Percentiles rank a stretch among this genome's conserved stretches.
Evolutionary conservation across 1,140 invertebrate species (phyloP).

Genomic region (Lerema accius): DNA sequence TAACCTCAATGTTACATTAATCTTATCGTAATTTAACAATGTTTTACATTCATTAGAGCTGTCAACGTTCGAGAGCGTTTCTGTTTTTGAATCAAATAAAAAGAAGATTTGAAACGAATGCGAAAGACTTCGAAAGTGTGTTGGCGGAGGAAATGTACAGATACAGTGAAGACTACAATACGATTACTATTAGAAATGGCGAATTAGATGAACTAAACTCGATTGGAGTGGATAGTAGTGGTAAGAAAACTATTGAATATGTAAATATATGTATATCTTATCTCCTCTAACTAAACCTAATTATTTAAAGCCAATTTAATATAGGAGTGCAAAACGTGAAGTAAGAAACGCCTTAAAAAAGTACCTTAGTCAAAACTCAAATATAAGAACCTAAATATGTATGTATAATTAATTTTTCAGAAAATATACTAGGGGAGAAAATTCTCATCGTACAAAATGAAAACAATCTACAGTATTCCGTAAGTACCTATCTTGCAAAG

Average conservation of each 20-base stretch:
- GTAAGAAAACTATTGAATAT: slow-evolving; percentile 83
- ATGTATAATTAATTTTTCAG: too few species aligned
- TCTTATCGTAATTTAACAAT: slow-evolving; percentile 4
- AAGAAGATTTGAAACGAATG: slow-evolving; percentile 88
- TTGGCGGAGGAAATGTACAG: slow-evolving; percentile 94
- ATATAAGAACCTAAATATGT: too few species aligned
- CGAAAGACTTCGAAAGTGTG: slow-evolving; percentile 91
- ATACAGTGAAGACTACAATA: slow-evolving; percentile 93
- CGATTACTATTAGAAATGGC: slow-evolving; percentile 91
- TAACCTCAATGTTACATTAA: slow-evolving; percentile 1
- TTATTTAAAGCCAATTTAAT: too few species aligned
- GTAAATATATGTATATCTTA: too few species aligned
- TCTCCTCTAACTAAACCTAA: too few species aligned
- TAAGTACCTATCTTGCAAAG: too few species aligned
- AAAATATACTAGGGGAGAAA: slow-evolving; percentile 65
- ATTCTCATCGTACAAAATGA: slow-evolving; percentile 58
- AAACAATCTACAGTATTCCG: slow-evolving; percentile 57
- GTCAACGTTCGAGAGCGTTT: slow-evolving; percentile 94
- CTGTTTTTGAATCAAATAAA: slow-evolving; percentile 94
- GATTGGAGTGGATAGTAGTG: slow-evolving; percentile 97
- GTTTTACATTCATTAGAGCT: slow-evolving; percentile 86
- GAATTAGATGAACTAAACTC: slow-evolving; percentile 96
- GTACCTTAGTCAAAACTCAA: too few species aligned
- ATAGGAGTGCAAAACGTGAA: too few species aligned
- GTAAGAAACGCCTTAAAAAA: too few species aligned